A percentile compares a stretch with the other conserved stretches of the same genome.
Evolutionary conservation across 2,113 vertebrate species (phyloP).

Genomic region (Vombatus ursinus): DNA sequence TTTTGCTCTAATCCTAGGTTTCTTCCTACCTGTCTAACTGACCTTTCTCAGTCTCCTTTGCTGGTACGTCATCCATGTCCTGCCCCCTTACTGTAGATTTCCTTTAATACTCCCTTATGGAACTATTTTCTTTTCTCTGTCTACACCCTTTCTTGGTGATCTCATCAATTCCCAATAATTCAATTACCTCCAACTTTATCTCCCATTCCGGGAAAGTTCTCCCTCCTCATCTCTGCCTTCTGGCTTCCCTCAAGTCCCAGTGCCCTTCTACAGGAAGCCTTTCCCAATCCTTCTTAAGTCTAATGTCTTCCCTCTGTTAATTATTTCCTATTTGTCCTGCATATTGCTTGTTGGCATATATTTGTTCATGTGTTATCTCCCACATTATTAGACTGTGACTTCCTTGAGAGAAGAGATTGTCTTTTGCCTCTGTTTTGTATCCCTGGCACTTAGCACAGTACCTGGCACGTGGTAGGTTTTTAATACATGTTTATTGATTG

Average conservation of each 20-base stretch:
- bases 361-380: not conserved
- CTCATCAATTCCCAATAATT: not conserved
- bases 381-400: not conserved
- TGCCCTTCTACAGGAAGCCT: not conserved
- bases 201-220: not conserved
- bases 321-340: not conserved
- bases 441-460: not conserved
- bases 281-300: not conserved
- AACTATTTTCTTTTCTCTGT: not conserved
- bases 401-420: not conserved
- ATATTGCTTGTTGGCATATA: not conserved
- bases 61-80: not conserved
- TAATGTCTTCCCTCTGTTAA: not conserved
- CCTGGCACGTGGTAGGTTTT: not conserved
- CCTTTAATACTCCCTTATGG: not conserved
- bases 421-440: not conserved
- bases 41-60: not conserved
- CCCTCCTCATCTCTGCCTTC: not conserved
- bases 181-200: not conserved
- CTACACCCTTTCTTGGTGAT: not conserved
- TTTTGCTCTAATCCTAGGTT: not conserved
- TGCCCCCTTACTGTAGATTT: not conserved
- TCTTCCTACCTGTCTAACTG: not conserved
- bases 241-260: not conserved
- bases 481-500: not conserved